Evolutionary conservation across 2,113 vertebrate species (phyloP).

Genomic region (Cryptomyrus ogoouensis): DNA sequence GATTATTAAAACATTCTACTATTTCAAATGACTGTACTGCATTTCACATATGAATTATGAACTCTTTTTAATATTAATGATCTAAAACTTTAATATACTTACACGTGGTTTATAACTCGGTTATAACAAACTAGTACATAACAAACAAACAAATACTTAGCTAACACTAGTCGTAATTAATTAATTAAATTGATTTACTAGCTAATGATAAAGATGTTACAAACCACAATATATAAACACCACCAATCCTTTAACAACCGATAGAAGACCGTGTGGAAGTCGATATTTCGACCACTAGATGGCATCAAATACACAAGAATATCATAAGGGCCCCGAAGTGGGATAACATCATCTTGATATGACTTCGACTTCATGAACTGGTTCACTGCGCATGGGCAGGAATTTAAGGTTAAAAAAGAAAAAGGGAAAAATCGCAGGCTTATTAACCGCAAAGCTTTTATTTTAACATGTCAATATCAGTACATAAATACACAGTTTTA

Average conservation of each 20-base stretch:
- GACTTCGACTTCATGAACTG: not conserved
- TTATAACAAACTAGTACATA: not conserved
- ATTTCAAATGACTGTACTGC: not conserved
- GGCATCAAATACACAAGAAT: slow-evolving; percentile 29
- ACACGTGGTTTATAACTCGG: not conserved
- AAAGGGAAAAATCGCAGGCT: slow-evolving; percentile 8
- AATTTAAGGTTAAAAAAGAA: slow-evolving; percentile 3
- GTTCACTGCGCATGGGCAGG: not conserved
- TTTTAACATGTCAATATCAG: slow-evolving; percentile 53
- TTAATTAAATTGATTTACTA: not conserved
- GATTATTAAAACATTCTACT: not conserved
- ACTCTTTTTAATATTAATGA: not conserved
- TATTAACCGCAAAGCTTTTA: slow-evolving; percentile 42
- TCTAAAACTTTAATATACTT: not conserved
- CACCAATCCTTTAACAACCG: not conserved
- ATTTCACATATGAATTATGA: not conserved
- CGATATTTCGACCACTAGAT: slow-evolving; percentile 44
- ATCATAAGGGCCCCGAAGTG: not conserved
- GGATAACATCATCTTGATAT: not conserved
- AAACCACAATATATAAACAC: not conserved
- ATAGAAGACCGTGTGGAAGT: not conserved
- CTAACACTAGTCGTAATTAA: not conserved
- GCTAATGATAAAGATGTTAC: not conserved
- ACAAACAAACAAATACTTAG: not conserved
- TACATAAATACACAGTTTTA: slow-evolving; percentile 66